These are phyloP conservation scores for Drosophila mayri DNA, from an alignment of 1,140 invertebrate genomes.

Conservation along the genomic window DNA sequence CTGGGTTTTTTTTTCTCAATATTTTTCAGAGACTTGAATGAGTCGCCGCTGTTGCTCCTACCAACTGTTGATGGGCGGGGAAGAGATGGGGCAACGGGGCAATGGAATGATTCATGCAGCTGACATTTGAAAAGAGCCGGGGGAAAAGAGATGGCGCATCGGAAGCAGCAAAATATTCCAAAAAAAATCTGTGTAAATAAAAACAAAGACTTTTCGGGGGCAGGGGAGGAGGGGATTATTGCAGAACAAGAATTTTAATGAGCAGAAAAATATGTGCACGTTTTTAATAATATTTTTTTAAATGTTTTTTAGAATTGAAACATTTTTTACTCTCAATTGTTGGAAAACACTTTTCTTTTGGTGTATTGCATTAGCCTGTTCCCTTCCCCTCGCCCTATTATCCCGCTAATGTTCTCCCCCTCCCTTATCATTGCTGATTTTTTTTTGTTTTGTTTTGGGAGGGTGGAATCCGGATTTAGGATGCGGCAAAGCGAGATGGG, in stretches of 20 bases:
- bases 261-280: neutral
- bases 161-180: constrained; percentile 19
- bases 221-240: neutral
- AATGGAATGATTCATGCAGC: constrained; percentile 31
- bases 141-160: constrained; percentile 12
- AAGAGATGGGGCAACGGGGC: constrained; percentile 8
- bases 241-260: neutral
- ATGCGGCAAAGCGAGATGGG: constrained; percentile 22
- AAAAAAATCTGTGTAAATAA: constrained; percentile 29
- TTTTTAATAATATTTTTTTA: neutral
- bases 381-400: neutral
- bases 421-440: constrained; percentile 34
- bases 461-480: constrained; percentile 41
- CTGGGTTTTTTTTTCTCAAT: constrained; percentile 28
- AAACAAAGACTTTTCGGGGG: constrained; percentile 16
- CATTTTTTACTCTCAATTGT: neutral
- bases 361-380: constrained; percentile 27
- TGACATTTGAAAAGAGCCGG: constrained; percentile 17
- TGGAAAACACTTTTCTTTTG: constrained; percentile 3
- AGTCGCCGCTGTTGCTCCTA: constrained; percentile 13
- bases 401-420: constrained; percentile 11
- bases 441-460: constrained; percentile 8
- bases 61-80: constrained; percentile 22
- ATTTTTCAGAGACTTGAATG: constrained; percentile 22
- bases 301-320: neutral